These are phyloP conservation scores for Cervus canadensis DNA, from an alignment of 2,113 vertebrate species.

Conservation along the genomic window DNA sequence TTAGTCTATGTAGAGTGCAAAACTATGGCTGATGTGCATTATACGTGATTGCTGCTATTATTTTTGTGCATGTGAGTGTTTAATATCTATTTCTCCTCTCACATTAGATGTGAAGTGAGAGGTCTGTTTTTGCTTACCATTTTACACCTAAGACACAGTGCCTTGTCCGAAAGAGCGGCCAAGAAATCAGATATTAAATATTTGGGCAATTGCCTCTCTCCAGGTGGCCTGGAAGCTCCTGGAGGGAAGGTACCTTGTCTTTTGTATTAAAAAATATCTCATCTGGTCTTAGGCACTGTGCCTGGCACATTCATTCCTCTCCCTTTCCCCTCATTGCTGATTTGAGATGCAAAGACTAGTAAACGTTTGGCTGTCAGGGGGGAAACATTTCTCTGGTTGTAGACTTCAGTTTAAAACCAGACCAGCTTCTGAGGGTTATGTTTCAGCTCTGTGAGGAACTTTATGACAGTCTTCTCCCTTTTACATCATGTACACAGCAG, in stretches of 20 bases:
- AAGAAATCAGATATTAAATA: background rate
- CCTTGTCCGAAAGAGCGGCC: background rate
- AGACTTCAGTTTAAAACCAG: background rate
- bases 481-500: background rate
- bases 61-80: background rate
- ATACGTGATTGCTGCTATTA: background rate
- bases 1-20: background rate
- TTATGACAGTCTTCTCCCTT: background rate
- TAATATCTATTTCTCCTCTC: background rate
- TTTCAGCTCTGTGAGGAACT: background rate
- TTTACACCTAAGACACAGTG: background rate
- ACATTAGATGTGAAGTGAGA: background rate
- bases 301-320: background rate
- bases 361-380: background rate
- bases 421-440: background rate
- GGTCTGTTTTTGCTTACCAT: background rate
- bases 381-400: background rate
- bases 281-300: background rate
- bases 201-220: background rate
- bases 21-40: background rate
- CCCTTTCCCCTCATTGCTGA: background rate
- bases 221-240: background rate
- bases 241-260: background rate
- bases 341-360: slow-evolving; percentile 2
- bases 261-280: background rate